phyloP scores from a whole-genome alignment of 2,113 vertebrate genomes.

The Phyllostomus hastatus region DNA sequence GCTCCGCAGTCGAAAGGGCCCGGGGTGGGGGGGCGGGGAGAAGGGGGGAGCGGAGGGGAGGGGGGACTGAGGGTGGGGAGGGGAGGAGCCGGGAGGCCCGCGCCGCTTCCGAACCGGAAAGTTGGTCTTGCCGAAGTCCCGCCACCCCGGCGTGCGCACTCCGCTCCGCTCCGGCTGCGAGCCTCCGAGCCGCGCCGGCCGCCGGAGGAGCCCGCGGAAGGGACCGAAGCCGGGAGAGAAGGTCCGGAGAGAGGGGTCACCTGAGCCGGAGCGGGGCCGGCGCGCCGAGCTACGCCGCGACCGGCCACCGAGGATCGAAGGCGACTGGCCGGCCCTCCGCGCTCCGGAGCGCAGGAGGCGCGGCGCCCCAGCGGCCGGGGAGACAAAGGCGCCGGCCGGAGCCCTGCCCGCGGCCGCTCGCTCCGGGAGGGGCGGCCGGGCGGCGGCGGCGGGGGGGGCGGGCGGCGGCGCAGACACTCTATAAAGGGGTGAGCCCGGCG shows the following conservation, averaged over 20 bases:
- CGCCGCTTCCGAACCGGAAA: slow-evolving; percentile 83
- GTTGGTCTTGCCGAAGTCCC: slow-evolving; percentile 81
- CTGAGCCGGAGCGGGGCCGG: slow-evolving; percentile 56
- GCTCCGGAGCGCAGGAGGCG: slow-evolving; percentile 47
- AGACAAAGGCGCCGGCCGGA: slow-evolving; percentile 70
- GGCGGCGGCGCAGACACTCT: slow-evolving; percentile 60
- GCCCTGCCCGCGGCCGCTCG: slow-evolving; percentile 65
- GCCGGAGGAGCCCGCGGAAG: background rate
- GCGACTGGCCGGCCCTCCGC: background rate
- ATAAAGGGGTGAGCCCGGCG: slow-evolving; percentile 69
- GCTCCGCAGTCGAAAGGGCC: background rate
- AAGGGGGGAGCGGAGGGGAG: slow-evolving; percentile 70
- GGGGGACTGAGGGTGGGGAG: slow-evolving; percentile 61
- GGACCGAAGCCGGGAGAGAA: background rate
- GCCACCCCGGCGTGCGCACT: slow-evolving; percentile 64
- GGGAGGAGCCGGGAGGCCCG: slow-evolving; percentile 77
- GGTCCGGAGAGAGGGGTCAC: slow-evolving; percentile 26
- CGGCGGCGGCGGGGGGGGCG: slow-evolving; percentile 52
- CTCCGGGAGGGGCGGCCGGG: slow-evolving; percentile 75
- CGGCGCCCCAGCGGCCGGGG: slow-evolving; percentile 70
- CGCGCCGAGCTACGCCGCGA: slow-evolving; percentile 53
- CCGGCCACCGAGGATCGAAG: background rate
- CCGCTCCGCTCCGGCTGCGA: slow-evolving; percentile 56
- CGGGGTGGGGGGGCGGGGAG: slow-evolving; percentile 37
- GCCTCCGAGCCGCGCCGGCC: slow-evolving; percentile 13